phyloP scores from a whole-genome alignment of 2,888 invertebrate genomes.

The Biston stratarius region DNA sequence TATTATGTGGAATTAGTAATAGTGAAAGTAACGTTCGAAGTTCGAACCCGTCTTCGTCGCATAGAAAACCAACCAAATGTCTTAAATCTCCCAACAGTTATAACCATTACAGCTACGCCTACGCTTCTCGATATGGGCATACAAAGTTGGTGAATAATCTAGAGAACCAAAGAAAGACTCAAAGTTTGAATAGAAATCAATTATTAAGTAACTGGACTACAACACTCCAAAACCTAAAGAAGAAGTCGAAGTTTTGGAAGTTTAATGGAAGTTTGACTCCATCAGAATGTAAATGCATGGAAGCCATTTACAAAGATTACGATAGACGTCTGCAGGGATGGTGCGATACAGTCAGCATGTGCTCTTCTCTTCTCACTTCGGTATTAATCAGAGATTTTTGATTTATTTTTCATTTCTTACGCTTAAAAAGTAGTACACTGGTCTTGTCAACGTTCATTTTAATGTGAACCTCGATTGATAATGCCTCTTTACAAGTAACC shows the following conservation, averaged over 20 bases:
- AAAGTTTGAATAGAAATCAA: constrained; percentile 64
- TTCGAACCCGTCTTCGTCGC: constrained; percentile 73
- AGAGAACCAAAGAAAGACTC: constrained; percentile 61
- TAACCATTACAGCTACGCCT: constrained; percentile 68
- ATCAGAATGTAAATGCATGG: constrained; percentile 76
- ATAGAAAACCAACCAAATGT: constrained; percentile 65
- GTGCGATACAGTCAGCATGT: constrained; percentile 81
- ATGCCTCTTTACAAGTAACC: no score
- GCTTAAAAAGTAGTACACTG: neutral
- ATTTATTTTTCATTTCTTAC: neutral
- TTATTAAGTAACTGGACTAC: constrained; percentile 68
- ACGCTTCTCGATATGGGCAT: constrained; percentile 54
- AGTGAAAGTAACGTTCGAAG: constrained; percentile 71
- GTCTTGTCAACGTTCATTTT: no score
- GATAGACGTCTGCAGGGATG: constrained; percentile 79
- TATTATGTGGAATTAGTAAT: constrained; percentile 64
- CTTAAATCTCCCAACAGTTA: constrained; percentile 57
- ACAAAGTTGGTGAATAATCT: constrained; percentile 55
- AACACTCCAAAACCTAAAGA: constrained; percentile 69
- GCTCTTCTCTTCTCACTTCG: constrained; percentile 69
- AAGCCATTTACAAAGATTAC: constrained; percentile 78
- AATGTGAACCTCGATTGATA: no score
- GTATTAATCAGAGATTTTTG: constrained; percentile 51
- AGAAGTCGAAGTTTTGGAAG: constrained; percentile 71
- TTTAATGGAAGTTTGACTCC: constrained; percentile 58